Evolutionary conservation across 2,888 invertebrate species (phyloP).

Genomic region (Mayetiola destructor): DNA sequence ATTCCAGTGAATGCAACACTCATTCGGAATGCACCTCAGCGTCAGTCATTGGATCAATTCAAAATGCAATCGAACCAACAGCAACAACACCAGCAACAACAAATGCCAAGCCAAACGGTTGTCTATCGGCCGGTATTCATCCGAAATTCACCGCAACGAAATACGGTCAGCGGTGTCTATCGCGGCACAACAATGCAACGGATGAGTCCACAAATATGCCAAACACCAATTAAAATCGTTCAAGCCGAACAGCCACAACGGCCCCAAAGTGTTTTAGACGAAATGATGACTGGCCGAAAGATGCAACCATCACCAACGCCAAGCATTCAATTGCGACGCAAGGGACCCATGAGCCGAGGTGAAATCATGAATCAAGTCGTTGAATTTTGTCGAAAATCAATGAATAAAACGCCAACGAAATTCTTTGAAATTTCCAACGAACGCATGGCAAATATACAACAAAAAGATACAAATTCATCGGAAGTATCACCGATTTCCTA

Average conservation of each 20-base stretch:
- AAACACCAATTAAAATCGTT: neutral
- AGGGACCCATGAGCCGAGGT: constrained; percentile 22
- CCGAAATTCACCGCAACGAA: constrained; percentile 25
- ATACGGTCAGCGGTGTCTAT: neutral
- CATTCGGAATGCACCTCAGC: neutral
- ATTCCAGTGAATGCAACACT: constrained; percentile 14
- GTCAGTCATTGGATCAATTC: constrained; percentile 1
- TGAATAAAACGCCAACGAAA: constrained; percentile 27
- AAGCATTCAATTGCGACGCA: neutral
- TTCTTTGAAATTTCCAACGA: constrained; percentile 8
- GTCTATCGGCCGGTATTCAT: constrained; percentile 23
- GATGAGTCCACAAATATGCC: neutral
- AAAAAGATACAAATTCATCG: constrained; percentile 19
- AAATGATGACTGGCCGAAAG: constrained; percentile 22
- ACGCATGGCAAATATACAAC: neutral
- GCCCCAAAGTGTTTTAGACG: constrained; percentile 32
- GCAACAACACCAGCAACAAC: constrained; percentile 3
- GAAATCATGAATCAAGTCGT: constrained; percentile 32
- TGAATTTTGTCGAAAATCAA: constrained; percentile 33
- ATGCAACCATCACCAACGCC: neutral
- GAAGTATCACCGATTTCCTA: constrained; percentile 32
- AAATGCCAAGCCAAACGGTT: neutral
- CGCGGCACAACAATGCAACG: neutral
- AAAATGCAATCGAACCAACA: constrained; percentile 4
- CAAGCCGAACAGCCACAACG: constrained; percentile 22